Percentiles rank a stretch among this genome's conserved stretches.
Evolutionary conservation across 2,113 vertebrate species (phyloP).

Genomic region (Nannobrachium achirus): DNA sequence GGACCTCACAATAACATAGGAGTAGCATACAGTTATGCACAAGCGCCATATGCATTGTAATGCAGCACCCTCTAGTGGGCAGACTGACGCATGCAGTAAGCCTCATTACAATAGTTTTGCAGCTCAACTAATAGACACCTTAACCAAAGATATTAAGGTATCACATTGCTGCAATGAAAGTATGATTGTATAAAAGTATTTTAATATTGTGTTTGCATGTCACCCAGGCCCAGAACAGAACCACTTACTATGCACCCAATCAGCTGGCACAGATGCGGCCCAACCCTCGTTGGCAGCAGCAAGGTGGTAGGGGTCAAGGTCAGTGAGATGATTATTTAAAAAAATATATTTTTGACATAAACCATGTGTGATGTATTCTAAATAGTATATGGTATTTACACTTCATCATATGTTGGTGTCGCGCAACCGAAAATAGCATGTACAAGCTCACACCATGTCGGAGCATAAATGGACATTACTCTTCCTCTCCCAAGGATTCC

Average conservation of each 20-base stretch:
- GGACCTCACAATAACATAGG: too few relatives aligned
- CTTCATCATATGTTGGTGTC: too few relatives aligned
- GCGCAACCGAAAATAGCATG: too few relatives aligned
- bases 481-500: slow-evolving; percentile 83
- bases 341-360: not conserved
- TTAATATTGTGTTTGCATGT: not conserved
- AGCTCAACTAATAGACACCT: too few relatives aligned
- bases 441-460: too few relatives aligned
- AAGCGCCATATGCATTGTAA: too few relatives aligned
- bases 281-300: slow-evolving; percentile 95
- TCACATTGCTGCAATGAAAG: not conserved
- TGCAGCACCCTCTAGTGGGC: not conserved
- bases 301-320: slow-evolving; percentile 96
- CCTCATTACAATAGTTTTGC: not conserved
- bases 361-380: not conserved
- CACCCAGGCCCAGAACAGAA: slow-evolving; percentile 92
- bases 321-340: slow-evolving; percentile 4
- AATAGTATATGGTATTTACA: too few relatives aligned
- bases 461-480: too few relatives aligned
- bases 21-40: too few relatives aligned
- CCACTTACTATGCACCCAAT: slow-evolving; percentile 96
- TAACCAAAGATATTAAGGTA: too few relatives aligned
- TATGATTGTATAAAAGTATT: not conserved
- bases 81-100: not conserved
- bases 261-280: slow-evolving; percentile 97